Base-by-base conservation (phyloP, 1,140 invertebrate species). In the Aricia agestis region DNA sequence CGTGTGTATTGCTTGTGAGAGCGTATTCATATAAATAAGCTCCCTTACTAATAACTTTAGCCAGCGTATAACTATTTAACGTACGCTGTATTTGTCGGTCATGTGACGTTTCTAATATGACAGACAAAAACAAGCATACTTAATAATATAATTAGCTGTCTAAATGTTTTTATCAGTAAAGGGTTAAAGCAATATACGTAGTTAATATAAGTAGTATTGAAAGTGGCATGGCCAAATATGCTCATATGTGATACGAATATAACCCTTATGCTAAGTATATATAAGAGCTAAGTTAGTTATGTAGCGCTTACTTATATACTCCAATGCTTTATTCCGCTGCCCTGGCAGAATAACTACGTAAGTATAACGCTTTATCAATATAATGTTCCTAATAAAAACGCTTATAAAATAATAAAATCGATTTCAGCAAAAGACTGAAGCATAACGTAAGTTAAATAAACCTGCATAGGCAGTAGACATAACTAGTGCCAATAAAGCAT, bases 281-380 rank as follows among this genome's bases (percentile, higher is more conserved):
- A 63, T 17, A 59, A 18, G 58, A 63, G 42, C 67, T 68, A 32
- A 57, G 45, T 45, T 31, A 68, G 67, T 57, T 41, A 42, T 57
- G 25, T 68, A 59, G 67, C 57, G 25, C 42, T 52, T 36, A 36
- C 36, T 57, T 52, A 32, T 32, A 61, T 25, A 58, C 36, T 61
- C 19, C 31, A 18, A 72, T 73, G 67, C 69, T 68, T 69, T 70
- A 67, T 74, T 31, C 67, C 70, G 74, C 72, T 74, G 73, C 67
- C 71, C 68, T 71, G 74, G 66, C 78, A 80, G 78, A 76, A 76
- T 31, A 80, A 80, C 72, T 80, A 78, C 57, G 78, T 80, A 76
- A 80, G 78, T 80, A 67, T 32, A 66, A 76, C 59, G 41, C 59
- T 66, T 69, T 59, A 41, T 69, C 9, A 32, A 69, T 36, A 32